Percentiles rank a stretch among this genome's conserved stretches.
phyloP scores from a whole-genome alignment of 37 sponge, comb jelly and placozoan genomes.

The Theonella swinhoei region DNA sequence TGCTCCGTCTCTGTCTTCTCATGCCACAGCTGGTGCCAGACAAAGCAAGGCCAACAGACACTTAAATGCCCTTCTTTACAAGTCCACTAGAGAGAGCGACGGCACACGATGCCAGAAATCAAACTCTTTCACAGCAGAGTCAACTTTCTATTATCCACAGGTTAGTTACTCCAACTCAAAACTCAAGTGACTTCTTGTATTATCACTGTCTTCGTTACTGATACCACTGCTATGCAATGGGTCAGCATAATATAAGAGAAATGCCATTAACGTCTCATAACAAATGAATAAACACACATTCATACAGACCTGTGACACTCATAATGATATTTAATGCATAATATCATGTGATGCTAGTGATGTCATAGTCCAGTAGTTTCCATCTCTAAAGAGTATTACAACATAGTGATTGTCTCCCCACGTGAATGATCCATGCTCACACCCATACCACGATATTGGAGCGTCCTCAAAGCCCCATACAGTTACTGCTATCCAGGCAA shows the following conservation, averaged over 20 bases:
- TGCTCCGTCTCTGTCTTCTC: background rate
- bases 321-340: background rate
- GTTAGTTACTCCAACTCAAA: background rate
- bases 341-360: constrained; percentile 46
- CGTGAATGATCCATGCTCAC: constrained; percentile 62
- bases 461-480: constrained; percentile 85
- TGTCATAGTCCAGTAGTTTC: constrained; percentile 45
- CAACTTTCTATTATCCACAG: background rate
- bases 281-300: too few species aligned
- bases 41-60: background rate
- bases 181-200: too few species aligned
- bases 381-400: constrained; percentile 38
- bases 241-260: too few species aligned
- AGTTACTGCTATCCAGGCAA: constrained; percentile 47
- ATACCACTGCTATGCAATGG: too few species aligned
- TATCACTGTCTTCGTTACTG: too few species aligned
- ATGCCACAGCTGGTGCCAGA: background rate
- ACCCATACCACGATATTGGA: constrained; percentile 56
- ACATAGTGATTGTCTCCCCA: constrained; percentile 77
- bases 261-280: too few species aligned
- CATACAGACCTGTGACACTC: too few species aligned
- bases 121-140: background rate
- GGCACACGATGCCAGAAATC: background rate
- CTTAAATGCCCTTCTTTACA: background rate
- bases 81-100: background rate